These are phyloP conservation scores for Oncopodura yosiiana DNA, from an alignment of 1,140 invertebrate species.

Conservation along the genomic window DNA sequence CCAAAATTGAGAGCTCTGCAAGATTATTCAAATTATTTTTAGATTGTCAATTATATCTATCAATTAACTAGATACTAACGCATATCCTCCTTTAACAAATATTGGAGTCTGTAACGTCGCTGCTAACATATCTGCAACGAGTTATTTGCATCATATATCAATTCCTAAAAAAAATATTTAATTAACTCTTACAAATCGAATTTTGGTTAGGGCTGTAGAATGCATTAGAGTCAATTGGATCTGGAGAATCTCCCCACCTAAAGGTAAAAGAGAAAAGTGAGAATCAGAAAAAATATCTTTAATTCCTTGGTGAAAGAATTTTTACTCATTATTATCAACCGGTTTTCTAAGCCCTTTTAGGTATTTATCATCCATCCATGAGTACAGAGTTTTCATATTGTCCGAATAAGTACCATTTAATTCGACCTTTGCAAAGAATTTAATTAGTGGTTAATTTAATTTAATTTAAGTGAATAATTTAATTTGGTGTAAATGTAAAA, in stretches of 20 bases:
- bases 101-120: no score
- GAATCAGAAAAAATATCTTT: constrained; percentile 43
- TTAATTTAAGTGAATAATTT: neutral
- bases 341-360: neutral
- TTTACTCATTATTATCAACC: neutral
- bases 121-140: no score
- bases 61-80: no score
- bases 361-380: neutral
- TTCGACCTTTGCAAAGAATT: neutral
- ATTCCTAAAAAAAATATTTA: no score
- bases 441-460: neutral
- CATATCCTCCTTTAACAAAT: no score
- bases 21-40: constrained; percentile 47
- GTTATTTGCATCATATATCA: no score
- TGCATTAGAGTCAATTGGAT: no score
- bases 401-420: constrained; percentile 8
- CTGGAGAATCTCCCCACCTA: no score
- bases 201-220: no score
- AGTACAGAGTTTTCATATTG: constrained; percentile 1
- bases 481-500: constrained; percentile 2
- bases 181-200: no score
- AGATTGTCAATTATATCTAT: constrained; percentile 49
- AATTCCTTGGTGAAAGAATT: neutral
- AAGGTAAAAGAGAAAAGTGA: no score
- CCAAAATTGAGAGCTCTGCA: constrained; percentile 36